These are phyloP conservation scores for Jacana jacana DNA, from an alignment of 2,113 vertebrate species.

Conservation along the genomic window DNA sequence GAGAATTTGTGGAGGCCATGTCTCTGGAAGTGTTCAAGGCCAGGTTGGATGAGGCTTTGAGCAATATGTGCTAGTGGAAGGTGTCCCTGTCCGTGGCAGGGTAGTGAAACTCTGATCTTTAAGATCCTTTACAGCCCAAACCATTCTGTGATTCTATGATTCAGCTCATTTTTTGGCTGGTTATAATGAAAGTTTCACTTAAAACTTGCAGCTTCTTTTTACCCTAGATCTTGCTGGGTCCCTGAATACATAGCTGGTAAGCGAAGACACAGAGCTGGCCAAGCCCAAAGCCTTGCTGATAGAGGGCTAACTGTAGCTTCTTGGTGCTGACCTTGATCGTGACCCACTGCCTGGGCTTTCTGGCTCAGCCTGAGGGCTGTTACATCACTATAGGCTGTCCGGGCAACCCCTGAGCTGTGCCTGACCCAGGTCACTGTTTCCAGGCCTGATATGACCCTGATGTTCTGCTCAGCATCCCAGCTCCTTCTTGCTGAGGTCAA, in stretches of 20 bases:
- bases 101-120: neutral
- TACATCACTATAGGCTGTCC: neutral
- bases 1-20: neutral
- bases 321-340: neutral
- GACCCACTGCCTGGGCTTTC: neutral
- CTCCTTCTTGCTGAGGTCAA: neutral
- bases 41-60: neutral
- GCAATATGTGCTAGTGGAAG: neutral
- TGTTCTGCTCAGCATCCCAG: fast-evolving
- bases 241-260: too few species aligned
- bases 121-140: neutral
- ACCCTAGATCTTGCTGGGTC: neutral
- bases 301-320: neutral
- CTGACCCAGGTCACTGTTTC: neutral
- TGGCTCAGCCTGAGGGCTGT: neutral
- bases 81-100: neutral
- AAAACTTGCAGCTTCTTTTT: neutral
- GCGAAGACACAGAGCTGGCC: fast-evolving
- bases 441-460: fast-evolving
- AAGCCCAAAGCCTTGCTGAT: neutral
- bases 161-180: neutral
- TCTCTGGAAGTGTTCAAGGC: neutral
- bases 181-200: neutral
- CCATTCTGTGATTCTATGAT: neutral
- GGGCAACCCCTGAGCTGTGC: neutral